Base-by-base conservation (phyloP, 2,113 vertebrate genomes). In the Platysteira castanea region DNA sequence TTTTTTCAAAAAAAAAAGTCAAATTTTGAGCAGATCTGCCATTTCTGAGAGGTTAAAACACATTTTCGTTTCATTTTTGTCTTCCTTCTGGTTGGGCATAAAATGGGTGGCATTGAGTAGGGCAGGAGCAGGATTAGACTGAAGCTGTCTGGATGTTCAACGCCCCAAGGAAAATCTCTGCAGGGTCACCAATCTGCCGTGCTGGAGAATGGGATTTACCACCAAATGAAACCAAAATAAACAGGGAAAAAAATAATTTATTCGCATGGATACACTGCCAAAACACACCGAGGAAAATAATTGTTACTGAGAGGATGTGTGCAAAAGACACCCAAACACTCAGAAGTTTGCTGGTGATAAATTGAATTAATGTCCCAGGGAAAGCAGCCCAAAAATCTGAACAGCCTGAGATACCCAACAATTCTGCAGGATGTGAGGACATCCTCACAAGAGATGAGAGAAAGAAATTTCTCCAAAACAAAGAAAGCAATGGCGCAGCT, bases 401-500 rank as follows among this genome's bases (percentile, higher is more conserved):
- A 42, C 60, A 82, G 27, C 57, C 73, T 82, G 87, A 92, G 44
- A 30, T 35, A 69, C 10, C 15, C 37, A 52, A 54, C 28, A 52
- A 26, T 84, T 79, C 47, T 94, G 67, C 54, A 80, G 53, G 61
- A 68, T 1, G 0, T 35, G 30, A 71, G 84, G 95, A 97, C n/a
- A n/a, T n/a, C n/a, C n/a, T n/a, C n/a, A n/a, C n/a, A n/a, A n/a
- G n/a, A n/a, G n/a, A n/a, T n/a, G n/a, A n/a, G n/a, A n/a, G n/a
- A n/a, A n/a, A n/a, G n/a, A n/a, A n/a, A n/a, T n/a, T n/a, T n/a
- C n/a, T n/a, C n/a, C n/a, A n/a, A n/a, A n/a, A n/a, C 94, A 95
- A 94, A 97, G 92, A 92, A 90, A 86, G 31, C 84, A 93, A 90
- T 85, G 95, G 96, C 95, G 90, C 37, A 41, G 63, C 17, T 0